These are phyloP conservation scores for Fulmarus glacialis DNA, from an alignment of 2,113 vertebrate species.

Conservation along the genomic window DNA sequence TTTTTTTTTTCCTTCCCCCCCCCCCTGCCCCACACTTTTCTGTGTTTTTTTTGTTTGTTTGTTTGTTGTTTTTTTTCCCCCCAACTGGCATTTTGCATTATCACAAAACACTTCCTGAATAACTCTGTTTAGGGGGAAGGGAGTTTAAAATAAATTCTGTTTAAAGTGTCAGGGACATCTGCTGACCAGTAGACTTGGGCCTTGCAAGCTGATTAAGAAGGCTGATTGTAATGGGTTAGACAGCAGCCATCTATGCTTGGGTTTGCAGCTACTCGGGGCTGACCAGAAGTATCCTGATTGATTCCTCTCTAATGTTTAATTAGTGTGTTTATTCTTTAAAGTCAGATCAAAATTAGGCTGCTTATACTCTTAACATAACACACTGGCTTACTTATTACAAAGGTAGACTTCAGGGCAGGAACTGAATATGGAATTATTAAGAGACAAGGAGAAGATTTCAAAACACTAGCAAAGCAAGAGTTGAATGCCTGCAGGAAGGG, in stretches of 20 bases:
- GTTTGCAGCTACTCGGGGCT: background rate
- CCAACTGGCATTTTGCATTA: background rate
- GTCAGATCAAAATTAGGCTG: background rate
- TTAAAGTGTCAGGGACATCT: background rate
- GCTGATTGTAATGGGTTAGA: background rate
- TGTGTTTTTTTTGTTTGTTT: too few species aligned
- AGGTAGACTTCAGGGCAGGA: background rate
- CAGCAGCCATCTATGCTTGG: background rate
- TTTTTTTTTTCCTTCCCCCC: too few species aligned
- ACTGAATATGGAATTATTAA: background rate
- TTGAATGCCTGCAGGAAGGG: background rate
- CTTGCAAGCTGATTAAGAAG: background rate
- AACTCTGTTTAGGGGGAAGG: background rate
- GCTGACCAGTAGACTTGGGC: background rate
- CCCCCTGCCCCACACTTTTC: too few species aligned
- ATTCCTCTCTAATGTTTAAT: background rate
- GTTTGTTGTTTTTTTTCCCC: too few species aligned
- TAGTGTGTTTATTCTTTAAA: background rate
- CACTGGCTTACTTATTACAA: background rate
- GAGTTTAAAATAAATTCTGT: background rate
- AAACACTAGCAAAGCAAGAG: background rate
- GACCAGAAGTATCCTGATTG: background rate
- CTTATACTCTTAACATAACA: background rate
- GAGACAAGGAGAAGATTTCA: background rate
- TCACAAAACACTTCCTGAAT: background rate